phyloP scores from a whole-genome alignment of 2,888 invertebrate genomes.

The Idaea biselata region DNA sequence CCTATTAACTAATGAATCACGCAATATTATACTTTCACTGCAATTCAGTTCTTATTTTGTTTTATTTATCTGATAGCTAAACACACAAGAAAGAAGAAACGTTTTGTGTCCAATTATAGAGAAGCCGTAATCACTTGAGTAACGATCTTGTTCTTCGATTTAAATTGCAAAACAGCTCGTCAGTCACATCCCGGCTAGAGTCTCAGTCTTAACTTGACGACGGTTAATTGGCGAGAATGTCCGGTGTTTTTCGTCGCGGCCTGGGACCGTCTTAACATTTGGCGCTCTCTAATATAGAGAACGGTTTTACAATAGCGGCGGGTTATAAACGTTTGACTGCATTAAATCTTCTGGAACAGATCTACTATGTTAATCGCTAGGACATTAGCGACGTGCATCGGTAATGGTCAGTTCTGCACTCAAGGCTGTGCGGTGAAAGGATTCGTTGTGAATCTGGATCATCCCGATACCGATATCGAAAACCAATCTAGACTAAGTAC shows the following conservation, averaged over 20 bases:
- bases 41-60: constrained; percentile 8
- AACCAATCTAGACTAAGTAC: background rate
- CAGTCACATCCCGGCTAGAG: constrained; percentile 47
- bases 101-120: constrained; percentile 45
- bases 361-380: constrained; percentile 76
- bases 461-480: constrained; percentile 46
- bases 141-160: constrained; percentile 57
- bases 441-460: constrained; percentile 72
- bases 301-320: constrained; percentile 45
- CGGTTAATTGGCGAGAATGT: constrained; percentile 55
- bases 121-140: constrained; percentile 48
- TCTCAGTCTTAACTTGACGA: constrained; percentile 38
- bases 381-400: constrained; percentile 66
- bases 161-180: constrained; percentile 60
- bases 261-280: constrained; percentile 51
- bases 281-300: constrained; percentile 37
- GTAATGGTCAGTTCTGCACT: constrained; percentile 71
- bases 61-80: constrained; percentile 6
- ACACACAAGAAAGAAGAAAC: constrained; percentile 32
- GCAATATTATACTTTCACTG: constrained; percentile 9
- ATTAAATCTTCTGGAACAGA: constrained; percentile 65
- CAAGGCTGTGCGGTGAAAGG: constrained; percentile 77
- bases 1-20: constrained; percentile 5
- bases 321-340: constrained; percentile 46
- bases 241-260: constrained; percentile 42